These are phyloP conservation scores for Betta splendens DNA, from an alignment of 2,797 vertebrate genomes.

Conservation along the genomic window DNA sequence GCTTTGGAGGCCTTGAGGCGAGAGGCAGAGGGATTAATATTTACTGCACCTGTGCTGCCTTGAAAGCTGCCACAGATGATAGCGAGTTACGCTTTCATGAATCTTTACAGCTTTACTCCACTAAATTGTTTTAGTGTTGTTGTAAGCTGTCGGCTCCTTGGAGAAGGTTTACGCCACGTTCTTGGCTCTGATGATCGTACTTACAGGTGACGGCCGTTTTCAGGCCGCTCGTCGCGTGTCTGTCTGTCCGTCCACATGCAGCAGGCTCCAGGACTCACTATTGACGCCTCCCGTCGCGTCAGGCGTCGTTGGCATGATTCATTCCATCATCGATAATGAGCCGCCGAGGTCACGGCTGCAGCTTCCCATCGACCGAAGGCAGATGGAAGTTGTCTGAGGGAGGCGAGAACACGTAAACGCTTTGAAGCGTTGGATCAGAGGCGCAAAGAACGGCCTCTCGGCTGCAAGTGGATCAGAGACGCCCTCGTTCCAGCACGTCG, in stretches of 20 bases:
- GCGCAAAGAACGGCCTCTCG: too few species aligned
- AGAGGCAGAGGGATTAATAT: conserved; percentile 45
- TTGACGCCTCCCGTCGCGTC: conserved; percentile 7
- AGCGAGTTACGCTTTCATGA: conserved; percentile 42
- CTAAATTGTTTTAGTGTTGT: too few species aligned
- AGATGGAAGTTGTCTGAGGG: conserved; percentile 18
- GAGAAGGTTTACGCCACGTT: too few species aligned
- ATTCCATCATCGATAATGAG: conserved; percentile 32
- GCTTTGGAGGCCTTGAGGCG: conserved; percentile 25
- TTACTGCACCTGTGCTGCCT: conserved; percentile 43
- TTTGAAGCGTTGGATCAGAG: too few species aligned
- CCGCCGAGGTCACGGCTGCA: conserved; percentile 28
- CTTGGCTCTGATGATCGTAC: too few species aligned
- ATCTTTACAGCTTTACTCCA: too few species aligned
- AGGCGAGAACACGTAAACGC: too few species aligned
- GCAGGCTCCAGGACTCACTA: conserved; percentile 6
- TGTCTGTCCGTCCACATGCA: background rate
- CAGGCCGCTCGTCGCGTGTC: background rate
- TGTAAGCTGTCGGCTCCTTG: too few species aligned
- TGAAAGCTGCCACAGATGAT: conserved; percentile 32
- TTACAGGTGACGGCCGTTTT: too few species aligned
- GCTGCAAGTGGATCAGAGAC: too few species aligned
- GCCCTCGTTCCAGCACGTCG: too few species aligned
- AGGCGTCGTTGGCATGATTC: conserved; percentile 16
- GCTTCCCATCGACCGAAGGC: conserved; percentile 7